Evolutionary conservation across 2,113 vertebrate genomes (phyloP), one percentile per base, ranked within the genome.

Genomic region (Cebus imitator): DNA sequence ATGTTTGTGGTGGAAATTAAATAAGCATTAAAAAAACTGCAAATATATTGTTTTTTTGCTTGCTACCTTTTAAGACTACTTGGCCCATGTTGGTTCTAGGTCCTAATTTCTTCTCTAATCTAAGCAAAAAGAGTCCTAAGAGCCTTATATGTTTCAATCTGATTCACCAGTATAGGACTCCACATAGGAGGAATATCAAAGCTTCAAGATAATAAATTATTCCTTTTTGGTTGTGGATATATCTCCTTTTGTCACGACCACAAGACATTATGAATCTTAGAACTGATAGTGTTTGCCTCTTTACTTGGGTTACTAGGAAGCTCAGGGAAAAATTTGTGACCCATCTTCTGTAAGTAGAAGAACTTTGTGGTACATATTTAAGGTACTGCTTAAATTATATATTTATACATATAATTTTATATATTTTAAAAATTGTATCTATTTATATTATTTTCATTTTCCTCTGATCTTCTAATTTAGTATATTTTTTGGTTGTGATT

Each of bases 91-190:
- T 57, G 7, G 16, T 96, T 93, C 21, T 84, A 75, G 64, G 40
- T 87, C 55, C 81, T 96, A 87, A 93, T 52, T 90, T 92, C 70
- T 79, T 58, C 12, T 95, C 13, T 75, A 84, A 91, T 17, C 43
- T 84, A 83, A 80, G 3, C 58, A 95, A 87, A 79, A 66, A 66
- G 61, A 80, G 35, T 81, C 35, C 55, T 76, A 32, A 70, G 30
- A 57, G 43, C 30, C 40, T 95, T 76, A 5, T 87, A 78, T 78
- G 40, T 50, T 93, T 80, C 43, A 52, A 43, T 87, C 20, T 58
- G 35, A 83, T 83, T 86, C 55, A 72, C 37, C 16, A 83, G 35
- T 40, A 35, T n/a, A 87, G 43, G 21, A 9, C 23, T 84, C 13
- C 32, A 72, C 37, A 48, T 0, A 32, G 81, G 37, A 72, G 43